phyloP scores from a whole-genome alignment of 2,113 vertebrate genomes.

The Sprattus sprattus region DNA sequence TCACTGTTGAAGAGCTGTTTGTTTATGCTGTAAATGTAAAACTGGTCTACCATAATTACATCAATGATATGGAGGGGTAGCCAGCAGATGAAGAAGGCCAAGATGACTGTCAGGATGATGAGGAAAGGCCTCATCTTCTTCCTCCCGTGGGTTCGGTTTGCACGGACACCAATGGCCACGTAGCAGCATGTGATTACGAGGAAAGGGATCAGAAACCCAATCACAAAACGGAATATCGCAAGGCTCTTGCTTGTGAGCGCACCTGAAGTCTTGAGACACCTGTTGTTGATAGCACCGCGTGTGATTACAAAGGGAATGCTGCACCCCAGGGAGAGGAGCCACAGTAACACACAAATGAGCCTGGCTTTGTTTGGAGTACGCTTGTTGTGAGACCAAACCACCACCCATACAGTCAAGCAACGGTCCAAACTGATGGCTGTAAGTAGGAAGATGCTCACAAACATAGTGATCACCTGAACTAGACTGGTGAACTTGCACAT shows the following conservation, averaged over 20 bases:
- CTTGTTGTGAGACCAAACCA: slow-evolving; percentile 70
- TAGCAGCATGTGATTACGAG: slow-evolving; percentile 53
- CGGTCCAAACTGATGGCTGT: slow-evolving; percentile 70
- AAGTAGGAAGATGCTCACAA: slow-evolving; percentile 66
- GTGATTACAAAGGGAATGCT: slow-evolving; percentile 46
- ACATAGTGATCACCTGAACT: slow-evolving; percentile 53
- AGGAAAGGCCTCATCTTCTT: slow-evolving; percentile 33
- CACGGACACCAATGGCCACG: slow-evolving; percentile 49
- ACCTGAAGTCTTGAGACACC: background rate
- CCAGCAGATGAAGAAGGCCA: slow-evolving; percentile 68
- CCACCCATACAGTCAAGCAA: slow-evolving; percentile 56
- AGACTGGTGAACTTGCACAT: slow-evolving; percentile 64
- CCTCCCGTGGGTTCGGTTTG: slow-evolving; percentile 31
- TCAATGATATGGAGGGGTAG: slow-evolving; percentile 51
- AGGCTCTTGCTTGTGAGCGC: accelerated
- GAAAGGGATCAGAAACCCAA: slow-evolving; percentile 63
- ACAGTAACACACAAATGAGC: slow-evolving; percentile 43
- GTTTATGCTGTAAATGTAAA: background rate
- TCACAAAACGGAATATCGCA: slow-evolving; percentile 30
- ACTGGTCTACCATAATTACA: background rate
- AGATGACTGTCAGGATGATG: slow-evolving; percentile 54
- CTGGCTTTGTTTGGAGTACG: slow-evolving; percentile 53
- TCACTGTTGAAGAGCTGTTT: background rate
- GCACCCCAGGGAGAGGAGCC: slow-evolving; percentile 50
- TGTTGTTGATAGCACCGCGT: accelerated